These are phyloP conservation scores for Copsychus sechellarum DNA, from an alignment of 2,113 vertebrate species.

Conservation along the genomic window DNA sequence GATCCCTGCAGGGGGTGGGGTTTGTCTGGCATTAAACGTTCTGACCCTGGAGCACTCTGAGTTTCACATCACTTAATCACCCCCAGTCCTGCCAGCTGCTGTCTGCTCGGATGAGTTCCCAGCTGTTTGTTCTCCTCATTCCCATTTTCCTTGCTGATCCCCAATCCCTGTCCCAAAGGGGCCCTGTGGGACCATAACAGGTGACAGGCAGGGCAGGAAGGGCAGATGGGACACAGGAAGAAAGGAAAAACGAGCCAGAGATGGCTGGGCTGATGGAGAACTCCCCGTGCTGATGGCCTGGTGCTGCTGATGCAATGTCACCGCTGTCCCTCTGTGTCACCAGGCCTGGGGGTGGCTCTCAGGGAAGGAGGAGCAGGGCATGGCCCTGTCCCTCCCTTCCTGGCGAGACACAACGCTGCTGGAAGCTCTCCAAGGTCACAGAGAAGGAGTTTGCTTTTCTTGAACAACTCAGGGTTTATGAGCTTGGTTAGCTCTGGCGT, in stretches of 20 bases:
- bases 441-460: not conserved
- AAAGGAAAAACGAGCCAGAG: accelerated
- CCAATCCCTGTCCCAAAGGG: accelerated
- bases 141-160: not conserved
- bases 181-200: not conserved
- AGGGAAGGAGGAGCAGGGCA: not conserved
- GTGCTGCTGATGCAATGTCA: not conserved
- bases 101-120: not conserved
- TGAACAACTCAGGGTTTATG: not conserved
- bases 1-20: not conserved
- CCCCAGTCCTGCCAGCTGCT: not conserved
- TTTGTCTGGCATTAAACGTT: not conserved
- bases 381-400: not conserved
- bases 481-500: not conserved
- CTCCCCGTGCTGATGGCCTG: not conserved
- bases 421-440: not conserved
- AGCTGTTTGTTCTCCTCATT: not conserved
- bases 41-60: not conserved
- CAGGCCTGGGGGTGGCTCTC: not conserved
- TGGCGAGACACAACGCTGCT: not conserved
- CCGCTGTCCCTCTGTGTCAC: not conserved
- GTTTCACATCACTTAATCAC: not conserved
- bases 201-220: not conserved
- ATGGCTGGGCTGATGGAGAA: not conserved
- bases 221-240: not conserved